Evolutionary conservation across 2,797 vertebrate species (phyloP).

Genomic region (Pygocentrus nattereri): DNA sequence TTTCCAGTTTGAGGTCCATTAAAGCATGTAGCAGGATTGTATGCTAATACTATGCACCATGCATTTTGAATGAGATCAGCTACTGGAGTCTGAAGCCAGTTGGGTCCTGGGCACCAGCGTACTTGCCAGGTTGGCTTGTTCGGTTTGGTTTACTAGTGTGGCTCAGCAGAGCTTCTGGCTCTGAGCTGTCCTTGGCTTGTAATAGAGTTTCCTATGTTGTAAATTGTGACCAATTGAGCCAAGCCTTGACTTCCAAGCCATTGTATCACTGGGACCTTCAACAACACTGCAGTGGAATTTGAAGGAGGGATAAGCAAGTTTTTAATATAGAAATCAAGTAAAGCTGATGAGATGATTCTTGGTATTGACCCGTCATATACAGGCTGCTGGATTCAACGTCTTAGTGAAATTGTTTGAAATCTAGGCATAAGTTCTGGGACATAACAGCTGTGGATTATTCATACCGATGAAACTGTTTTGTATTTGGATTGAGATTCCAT

Average conservation of each 20-base stretch:
- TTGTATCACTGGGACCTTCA: not conserved
- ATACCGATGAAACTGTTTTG: too few relatives aligned
- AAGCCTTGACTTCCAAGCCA: not conserved
- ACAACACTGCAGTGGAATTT: not conserved
- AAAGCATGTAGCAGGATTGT: constrained; percentile 4
- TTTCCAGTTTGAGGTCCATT: not conserved
- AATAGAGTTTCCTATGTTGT: not conserved
- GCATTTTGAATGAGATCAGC: constrained; percentile 2
- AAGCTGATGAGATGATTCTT: not conserved
- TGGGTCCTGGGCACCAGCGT: not conserved
- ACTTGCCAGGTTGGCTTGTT: not conserved
- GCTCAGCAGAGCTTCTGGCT: constrained; percentile 1
- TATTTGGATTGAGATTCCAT: too few relatives aligned
- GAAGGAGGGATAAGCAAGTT: too few relatives aligned
- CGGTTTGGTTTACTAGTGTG: not conserved
- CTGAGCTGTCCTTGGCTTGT: constrained; percentile 1
- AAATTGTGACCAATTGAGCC: not conserved
- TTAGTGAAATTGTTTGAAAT: too few relatives aligned
- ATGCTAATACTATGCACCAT: constrained; percentile 13
- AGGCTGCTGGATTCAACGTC: too few relatives aligned
- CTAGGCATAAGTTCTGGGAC: too few relatives aligned
- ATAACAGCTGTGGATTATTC: too few relatives aligned
- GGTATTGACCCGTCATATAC: not conserved
- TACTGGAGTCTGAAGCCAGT: constrained; percentile 10
- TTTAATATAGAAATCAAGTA: not conserved